Evolutionary conservation across 1,140 invertebrate species (phyloP).

Genomic region (Plutomurus gul): DNA sequence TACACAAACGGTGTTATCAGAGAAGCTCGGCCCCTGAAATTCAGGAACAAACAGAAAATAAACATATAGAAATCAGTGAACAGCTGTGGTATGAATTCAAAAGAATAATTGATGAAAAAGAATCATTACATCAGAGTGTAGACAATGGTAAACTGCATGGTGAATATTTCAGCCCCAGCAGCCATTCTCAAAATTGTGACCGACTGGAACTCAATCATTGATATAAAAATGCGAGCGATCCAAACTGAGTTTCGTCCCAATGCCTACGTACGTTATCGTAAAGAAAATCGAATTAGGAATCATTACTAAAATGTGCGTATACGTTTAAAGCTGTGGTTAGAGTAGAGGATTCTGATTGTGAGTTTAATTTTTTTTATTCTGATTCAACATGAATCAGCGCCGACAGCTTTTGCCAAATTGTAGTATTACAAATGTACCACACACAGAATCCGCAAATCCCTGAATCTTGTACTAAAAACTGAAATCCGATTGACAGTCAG

Average conservation of each 20-base stretch:
- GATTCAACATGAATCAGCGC: too few species aligned
- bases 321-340: neutral
- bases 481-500: too few species aligned
- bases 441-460: too few species aligned
- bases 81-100: neutral
- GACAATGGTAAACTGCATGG: slow-evolving; percentile 83
- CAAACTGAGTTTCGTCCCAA: slow-evolving; percentile 85
- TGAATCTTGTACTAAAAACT: too few species aligned
- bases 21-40: slow-evolving; percentile 78
- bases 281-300: too few species aligned
- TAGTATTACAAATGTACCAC: too few species aligned
- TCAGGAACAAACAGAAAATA: slow-evolving; percentile 55
- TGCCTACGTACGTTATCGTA: too few species aligned
- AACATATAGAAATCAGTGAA: too few species aligned
- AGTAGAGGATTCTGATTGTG: too few species aligned
- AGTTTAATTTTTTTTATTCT: too few species aligned
- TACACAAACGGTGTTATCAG: slow-evolving; percentile 90
- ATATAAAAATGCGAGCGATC: slow-evolving; percentile 82
- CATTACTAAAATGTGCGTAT: neutral
- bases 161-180: slow-evolving; percentile 86
- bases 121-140: slow-evolving; percentile 84
- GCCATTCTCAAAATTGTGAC: slow-evolving; percentile 83
- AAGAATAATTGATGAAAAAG: neutral
- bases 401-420: too few species aligned
- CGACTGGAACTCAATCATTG: slow-evolving; percentile 83